These are phyloP conservation scores for Schizaphis graminum DNA, from an alignment of 2,888 invertebrate species.

Conservation along the genomic window DNA sequence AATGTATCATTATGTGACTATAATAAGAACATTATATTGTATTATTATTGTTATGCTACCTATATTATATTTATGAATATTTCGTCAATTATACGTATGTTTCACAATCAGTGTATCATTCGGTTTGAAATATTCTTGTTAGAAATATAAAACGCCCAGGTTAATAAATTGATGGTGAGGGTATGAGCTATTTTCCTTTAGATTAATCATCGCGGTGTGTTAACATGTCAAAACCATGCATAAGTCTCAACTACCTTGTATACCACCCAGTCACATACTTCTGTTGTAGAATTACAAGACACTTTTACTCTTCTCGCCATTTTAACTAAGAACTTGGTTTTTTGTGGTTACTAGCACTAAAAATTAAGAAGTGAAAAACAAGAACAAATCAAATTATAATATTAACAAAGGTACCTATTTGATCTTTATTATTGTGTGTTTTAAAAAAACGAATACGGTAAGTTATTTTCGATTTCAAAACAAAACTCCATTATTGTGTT, in stretches of 20 bases:
- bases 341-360: not conserved
- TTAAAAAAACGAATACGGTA: not conserved
- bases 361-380: not conserved
- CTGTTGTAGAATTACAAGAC: not conserved
- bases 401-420: not conserved
- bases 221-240: not conserved
- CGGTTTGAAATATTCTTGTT: not conserved
- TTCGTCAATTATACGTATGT: not conserved
- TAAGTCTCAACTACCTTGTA: not conserved
- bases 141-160: not conserved
- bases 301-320: not conserved
- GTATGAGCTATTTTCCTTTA: constrained; percentile 6
- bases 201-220: constrained; percentile 17
- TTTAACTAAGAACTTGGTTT: not conserved
- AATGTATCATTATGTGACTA: not conserved
- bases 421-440: not conserved
- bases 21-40: not conserved
- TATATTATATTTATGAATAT: not conserved
- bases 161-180: constrained; percentile 15
- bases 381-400: not conserved
- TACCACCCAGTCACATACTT: not conserved
- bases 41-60: not conserved
- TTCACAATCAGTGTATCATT: not conserved
- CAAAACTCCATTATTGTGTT: not conserved
- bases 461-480: not conserved